Evolutionary conservation across 2,797 vertebrate species (phyloP).

Genomic region (Neosilurus mollespiculum): DNA sequence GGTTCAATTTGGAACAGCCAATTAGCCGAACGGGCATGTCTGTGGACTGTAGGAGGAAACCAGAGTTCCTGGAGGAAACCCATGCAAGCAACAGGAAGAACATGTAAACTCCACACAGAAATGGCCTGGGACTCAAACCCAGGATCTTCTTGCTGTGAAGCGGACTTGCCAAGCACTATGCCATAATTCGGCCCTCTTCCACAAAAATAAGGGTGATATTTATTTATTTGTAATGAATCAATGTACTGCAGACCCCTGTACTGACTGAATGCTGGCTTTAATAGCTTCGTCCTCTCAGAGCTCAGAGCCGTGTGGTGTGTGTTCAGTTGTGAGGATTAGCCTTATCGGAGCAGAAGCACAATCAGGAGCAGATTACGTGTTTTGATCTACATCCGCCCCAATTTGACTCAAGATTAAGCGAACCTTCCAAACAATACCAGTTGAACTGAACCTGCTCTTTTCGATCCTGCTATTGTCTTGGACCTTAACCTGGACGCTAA

Average conservation of each 20-base stretch:
- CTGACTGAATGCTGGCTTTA: slow-evolving; percentile 23
- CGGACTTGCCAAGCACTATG: too few relatives aligned
- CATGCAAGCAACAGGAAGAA: too few relatives aligned
- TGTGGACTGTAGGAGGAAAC: too few relatives aligned
- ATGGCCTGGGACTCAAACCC: too few relatives aligned
- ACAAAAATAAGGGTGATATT: background rate
- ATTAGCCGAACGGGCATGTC: too few relatives aligned
- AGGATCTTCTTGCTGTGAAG: too few relatives aligned
- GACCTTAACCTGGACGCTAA: slow-evolving; percentile 20
- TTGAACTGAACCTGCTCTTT: slow-evolving; percentile 48
- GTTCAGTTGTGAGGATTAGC: slow-evolving; percentile 46
- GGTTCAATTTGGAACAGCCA: too few relatives aligned
- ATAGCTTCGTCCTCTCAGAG: slow-evolving; percentile 45
- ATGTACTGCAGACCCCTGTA: background rate
- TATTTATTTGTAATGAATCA: background rate
- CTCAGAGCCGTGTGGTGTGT: slow-evolving; percentile 42
- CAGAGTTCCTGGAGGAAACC: too few relatives aligned
- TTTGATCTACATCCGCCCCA: slow-evolving; percentile 43
- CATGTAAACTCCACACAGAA: too few relatives aligned
- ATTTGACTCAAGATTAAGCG: slow-evolving; percentile 45
- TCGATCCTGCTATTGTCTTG: slow-evolving; percentile 43
- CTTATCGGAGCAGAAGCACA: slow-evolving; percentile 43
- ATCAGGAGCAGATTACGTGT: slow-evolving; percentile 48
- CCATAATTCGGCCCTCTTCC: background rate
- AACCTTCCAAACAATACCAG: background rate